Evolutionary conservation across 2,888 invertebrate species (phyloP).

Genomic region (Crepidodera aurea): DNA sequence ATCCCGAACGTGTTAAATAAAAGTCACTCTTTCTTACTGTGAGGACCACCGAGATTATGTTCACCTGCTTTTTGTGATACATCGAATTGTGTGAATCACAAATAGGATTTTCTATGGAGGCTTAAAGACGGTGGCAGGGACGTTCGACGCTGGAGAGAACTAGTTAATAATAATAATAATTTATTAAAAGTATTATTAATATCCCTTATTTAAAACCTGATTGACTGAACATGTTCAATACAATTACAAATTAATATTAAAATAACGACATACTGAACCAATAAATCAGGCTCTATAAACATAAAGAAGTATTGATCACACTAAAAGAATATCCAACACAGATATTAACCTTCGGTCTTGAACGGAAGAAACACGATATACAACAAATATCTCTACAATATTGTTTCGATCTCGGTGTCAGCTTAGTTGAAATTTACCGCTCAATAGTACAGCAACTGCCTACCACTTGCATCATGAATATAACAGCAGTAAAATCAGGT

Average conservation of each 20-base stretch:
- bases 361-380: conserved; percentile 18
- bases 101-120: background rate
- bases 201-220: no score
- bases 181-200: no score
- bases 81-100: background rate
- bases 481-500: conserved; percentile 31
- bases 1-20: conserved; percentile 51
- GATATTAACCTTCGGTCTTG: conserved; percentile 18
- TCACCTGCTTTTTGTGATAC: conserved; percentile 47
- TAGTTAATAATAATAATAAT: no score
- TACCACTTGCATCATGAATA: conserved; percentile 22
- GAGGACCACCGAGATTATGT: conserved; percentile 53
- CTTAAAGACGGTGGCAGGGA: no score
- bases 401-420: conserved; percentile 24
- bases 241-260: background rate
- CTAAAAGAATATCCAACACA: conserved; percentile 16
- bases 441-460: conserved; percentile 21
- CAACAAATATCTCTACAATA: conserved; percentile 26
- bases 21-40: conserved; percentile 52
- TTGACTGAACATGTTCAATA: no score
- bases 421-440: conserved; percentile 29
- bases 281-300: background rate
- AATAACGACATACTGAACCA: background rate
- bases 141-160: no score
- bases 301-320: conserved; percentile 13